Evolutionary conservation across 2,113 vertebrate species (phyloP).

Genomic region (human (Homo sapiens)): GRCh38 chr16:85615001-85615500

Average conservation of each 20-base stretch:
- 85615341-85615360: neutral
- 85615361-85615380: neutral
- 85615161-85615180: constrained; percentile 51
- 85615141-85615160: constrained; percentile 36
- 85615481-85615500: neutral
- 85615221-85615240: constrained; percentile 28
- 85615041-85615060: neutral
- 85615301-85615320: neutral
- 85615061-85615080: neutral
- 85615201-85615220: constrained; percentile 67
- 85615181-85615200: constrained; percentile 69
- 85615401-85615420: neutral
- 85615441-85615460: neutral
- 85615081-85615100: neutral
- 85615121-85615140: constrained; percentile 45
- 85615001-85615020: neutral
- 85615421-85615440: neutral
- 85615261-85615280: neutral
- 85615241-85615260: constrained; percentile 54
- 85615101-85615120: neutral
- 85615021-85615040: neutral
- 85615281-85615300: neutral
- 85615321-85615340: neutral
- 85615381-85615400: neutral
- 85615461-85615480: neutral